Base-by-base conservation (phyloP, 1,140 invertebrate species). In the Drosophila subobscura region DNA sequence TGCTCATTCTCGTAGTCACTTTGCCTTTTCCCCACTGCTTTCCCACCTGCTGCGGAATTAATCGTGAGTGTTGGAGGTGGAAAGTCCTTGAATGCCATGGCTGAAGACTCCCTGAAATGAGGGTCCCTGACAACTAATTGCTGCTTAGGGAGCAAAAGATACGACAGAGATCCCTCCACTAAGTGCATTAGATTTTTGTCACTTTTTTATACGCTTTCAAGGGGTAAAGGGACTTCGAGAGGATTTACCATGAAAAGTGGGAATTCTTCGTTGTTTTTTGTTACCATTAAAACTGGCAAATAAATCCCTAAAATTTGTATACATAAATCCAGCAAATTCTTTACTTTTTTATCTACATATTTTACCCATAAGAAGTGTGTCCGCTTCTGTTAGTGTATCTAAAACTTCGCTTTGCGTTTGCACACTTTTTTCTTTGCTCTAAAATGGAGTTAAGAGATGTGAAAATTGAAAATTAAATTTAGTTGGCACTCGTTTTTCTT, bases 381-480 rank as follows among this genome's bases (percentile, higher is more conserved):
- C 16, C 1, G 16, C 16, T 37, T 12, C 0, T 10, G 8, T 4
- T 12, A 37, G 33, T 12, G 33, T 37, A 37, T 37, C 10, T 37
- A 2, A 12, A 4, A 0, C 33, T 2, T 37, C 33, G 10, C 0
- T 2, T 37, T 1, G 1, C 4, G 33, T 0, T 37, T 12, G 10
- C 1, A 61, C 47, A 63, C 45, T 8, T 4, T 41, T 27, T 12
- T 27, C 42, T 50, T 16, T 23, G 20, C 56, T 27, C 7, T 5
- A n/a, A 72, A 78, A 78, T 78, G 61, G 67, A 52, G 67, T 78
- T 78, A 72, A 42, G 41, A 49, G 72, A 52, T 42, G 75, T 57
- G 56, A 47, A 33, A 67, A 47, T 33, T n/a, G 29, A 10, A 50
- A 75, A 75, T 74, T 59, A 61, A 72, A 72, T 66, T 56, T 51